phyloP scores from a whole-genome alignment of 2,888 invertebrate species.

The Rhagonycha lutea region DNA sequence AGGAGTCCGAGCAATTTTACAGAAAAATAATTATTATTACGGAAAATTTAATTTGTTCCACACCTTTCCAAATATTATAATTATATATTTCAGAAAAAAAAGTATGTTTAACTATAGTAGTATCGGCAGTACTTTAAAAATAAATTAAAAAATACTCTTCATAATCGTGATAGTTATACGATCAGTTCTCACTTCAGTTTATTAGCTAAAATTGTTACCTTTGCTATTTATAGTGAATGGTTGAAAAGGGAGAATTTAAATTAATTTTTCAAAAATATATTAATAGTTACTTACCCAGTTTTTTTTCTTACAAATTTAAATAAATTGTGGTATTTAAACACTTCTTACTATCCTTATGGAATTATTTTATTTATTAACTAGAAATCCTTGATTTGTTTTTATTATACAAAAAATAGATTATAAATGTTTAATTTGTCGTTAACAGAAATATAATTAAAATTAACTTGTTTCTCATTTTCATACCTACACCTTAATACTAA shows the following conservation, averaged over 20 bases:
- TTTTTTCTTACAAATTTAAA: not conserved
- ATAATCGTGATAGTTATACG: not conserved
- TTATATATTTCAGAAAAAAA: not conserved
- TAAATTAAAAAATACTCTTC: not conserved
- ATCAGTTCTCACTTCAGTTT: not conserved
- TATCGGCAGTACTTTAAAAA: not conserved
- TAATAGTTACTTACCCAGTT: not conserved
- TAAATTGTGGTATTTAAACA: not conserved
- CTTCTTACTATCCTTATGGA: not conserved
- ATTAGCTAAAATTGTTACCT: not conserved
- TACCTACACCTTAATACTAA: not conserved
- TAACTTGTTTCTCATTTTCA: not conserved
- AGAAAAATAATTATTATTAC: too few species aligned
- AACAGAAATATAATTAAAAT: not conserved
- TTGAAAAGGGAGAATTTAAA: not conserved
- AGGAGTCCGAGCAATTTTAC: too few species aligned
- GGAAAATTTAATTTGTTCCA: too few species aligned
- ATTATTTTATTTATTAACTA: not conserved
- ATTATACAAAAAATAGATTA: not conserved
- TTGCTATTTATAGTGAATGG: not conserved
- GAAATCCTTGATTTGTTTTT: not conserved
- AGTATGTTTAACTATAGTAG: not conserved
- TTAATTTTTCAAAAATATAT: not conserved
- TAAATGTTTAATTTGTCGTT: not conserved
- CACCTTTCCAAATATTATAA: not conserved